phyloP scores from a whole-genome alignment of 30 jellyfish, hydroid and myxozoan genomes.

The Turritopsis dohrnii region DNA sequence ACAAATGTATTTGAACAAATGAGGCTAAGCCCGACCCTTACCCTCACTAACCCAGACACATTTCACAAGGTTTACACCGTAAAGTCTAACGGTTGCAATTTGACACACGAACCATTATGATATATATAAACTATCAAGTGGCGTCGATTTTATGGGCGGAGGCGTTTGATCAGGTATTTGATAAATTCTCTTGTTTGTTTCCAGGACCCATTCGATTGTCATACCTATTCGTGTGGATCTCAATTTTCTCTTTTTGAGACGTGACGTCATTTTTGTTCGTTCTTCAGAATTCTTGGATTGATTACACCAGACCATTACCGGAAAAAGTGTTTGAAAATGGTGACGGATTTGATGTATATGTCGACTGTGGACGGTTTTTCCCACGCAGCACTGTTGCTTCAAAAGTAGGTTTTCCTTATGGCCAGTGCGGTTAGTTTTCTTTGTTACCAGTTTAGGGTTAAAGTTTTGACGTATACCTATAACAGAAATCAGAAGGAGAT shows the following conservation, averaged over 20 bases:
- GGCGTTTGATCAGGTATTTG: no score
- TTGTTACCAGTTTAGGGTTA: background rate
- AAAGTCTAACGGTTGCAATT: no score
- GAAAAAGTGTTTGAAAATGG: slow-evolving; percentile 47
- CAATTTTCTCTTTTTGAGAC: no score
- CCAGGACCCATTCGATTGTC: no score
- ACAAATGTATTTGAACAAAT: no score
- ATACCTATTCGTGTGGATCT: no score
- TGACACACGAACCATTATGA: no score
- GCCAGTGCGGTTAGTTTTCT: background rate
- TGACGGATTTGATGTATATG: slow-evolving; percentile 67
- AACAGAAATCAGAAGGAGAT: background rate
- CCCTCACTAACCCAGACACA: no score
- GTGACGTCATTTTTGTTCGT: background rate
- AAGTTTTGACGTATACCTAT: background rate
- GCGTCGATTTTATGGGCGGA: background rate
- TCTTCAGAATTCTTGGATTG: slow-evolving; percentile 57
- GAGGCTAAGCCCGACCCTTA: no score
- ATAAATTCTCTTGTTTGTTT: background rate
- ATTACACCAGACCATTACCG: slow-evolving; percentile 33
- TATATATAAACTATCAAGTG: no score
- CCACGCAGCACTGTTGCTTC: slow-evolving; percentile 69
- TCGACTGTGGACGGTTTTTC: slow-evolving; percentile 57
- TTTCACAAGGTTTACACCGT: no score
- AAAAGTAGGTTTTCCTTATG: slow-evolving; percentile 35